Percentiles rank a stretch among this genome's conserved stretches.
These are phyloP conservation scores for Hyaena hyaena DNA, from an alignment of 2,113 vertebrate genomes.

Conservation along the genomic window DNA sequence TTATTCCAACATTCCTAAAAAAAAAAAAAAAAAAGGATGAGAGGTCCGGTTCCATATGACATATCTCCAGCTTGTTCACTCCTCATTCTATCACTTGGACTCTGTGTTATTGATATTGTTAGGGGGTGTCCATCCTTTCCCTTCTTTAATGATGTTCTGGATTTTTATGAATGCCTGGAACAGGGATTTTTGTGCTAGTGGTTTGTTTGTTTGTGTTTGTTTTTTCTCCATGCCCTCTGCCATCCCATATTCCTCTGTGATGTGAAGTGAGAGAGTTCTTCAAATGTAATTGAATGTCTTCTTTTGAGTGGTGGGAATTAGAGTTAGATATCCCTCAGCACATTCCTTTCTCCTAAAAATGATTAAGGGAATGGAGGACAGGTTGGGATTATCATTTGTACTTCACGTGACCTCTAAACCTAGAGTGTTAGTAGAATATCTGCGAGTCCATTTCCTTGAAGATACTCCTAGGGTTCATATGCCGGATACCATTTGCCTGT, in stretches of 20 bases:
- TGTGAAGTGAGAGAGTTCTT: neutral
- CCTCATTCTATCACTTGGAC: fast-evolving
- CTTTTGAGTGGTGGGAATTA: neutral
- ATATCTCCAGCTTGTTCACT: neutral
- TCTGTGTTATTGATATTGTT: neutral
- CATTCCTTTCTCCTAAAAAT: neutral
- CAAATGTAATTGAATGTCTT: neutral
- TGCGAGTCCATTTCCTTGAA: neutral
- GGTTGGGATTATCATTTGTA: neutral
- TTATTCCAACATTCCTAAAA: neutral
- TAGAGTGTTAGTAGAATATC: neutral
- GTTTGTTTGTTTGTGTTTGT: neutral
- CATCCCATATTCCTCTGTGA: neutral
- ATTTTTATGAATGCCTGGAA: neutral
- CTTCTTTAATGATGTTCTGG: neutral
- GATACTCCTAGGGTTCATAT: neutral
- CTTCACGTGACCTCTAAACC: neutral
- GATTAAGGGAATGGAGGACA: neutral
- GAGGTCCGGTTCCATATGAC: neutral
- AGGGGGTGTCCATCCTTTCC: fast-evolving
- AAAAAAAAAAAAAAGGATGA: neutral
- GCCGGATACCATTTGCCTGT: neutral
- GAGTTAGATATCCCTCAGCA: too few species aligned
- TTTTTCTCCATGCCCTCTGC: neutral
- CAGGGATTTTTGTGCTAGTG: neutral